Percentiles rank a stretch among this genome's conserved stretches.
Conservation (phyloP, 2,888 invertebrate genomes). For the Lasioglossum villosulum region DNA sequence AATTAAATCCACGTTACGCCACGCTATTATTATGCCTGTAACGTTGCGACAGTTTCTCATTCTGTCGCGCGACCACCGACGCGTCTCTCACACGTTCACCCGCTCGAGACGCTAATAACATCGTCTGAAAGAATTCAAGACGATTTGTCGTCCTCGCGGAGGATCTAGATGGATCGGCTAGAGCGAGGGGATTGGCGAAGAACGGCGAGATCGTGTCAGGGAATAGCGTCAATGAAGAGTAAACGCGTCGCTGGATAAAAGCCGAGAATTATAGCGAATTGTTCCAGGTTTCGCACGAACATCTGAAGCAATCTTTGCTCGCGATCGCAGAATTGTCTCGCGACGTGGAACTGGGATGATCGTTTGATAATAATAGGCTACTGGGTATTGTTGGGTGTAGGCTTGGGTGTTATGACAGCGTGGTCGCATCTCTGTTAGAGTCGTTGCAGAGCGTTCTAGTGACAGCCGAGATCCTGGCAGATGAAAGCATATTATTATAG, state of each 20-base stretch:
- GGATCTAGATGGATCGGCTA: neutral
- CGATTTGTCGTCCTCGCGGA: neutral
- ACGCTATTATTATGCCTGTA: conserved; percentile 29
- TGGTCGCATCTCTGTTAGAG: no score
- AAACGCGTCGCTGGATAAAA: conserved; percentile 3
- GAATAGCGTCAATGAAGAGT: neutral
- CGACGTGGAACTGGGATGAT: neutral
- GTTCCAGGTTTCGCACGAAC: neutral
- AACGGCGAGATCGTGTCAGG: neutral
- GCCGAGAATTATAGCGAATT: neutral
- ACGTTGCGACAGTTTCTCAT: conserved; percentile 34
- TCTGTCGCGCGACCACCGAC: conserved; percentile 18
- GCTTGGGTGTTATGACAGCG: neutral
- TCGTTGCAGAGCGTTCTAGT: no score
- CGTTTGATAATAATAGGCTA: neutral
- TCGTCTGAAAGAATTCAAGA: neutral
- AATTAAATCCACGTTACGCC: conserved; percentile 54
- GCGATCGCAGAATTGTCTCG: conserved; percentile 8
- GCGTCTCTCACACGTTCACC: conserved; percentile 44
- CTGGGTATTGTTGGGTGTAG: neutral
- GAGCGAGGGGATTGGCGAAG: neutral
- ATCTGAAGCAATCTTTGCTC: neutral
- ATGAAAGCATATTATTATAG: no score
- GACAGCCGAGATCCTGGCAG: no score
- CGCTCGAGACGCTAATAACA: neutral